These are phyloP conservation scores for Dasysyrphus tricinctus DNA, from an alignment of 2,888 invertebrate species.

Conservation along the genomic window DNA sequence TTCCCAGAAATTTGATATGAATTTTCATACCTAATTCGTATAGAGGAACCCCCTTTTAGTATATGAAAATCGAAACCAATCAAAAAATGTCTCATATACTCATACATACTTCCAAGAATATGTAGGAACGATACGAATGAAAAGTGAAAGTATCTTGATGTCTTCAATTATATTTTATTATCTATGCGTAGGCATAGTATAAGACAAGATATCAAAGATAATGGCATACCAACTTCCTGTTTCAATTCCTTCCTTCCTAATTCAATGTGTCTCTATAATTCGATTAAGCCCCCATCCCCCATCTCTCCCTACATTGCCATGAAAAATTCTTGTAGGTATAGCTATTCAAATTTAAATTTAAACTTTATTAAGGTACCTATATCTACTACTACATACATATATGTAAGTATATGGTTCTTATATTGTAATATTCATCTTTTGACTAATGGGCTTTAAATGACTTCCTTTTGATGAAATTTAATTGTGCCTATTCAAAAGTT, in stretches of 20 bases:
- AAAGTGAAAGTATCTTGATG: not conserved
- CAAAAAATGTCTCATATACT: not conserved
- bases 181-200: not conserved
- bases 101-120: not conserved
- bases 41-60: not conserved
- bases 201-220: not conserved
- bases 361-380: no score
- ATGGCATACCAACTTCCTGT: not conserved
- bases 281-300: not conserved
- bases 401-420: not conserved
- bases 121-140: not conserved
- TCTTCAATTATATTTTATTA: not conserved
- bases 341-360: conserved; percentile 8
- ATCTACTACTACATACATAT: no score
- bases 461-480: conserved; percentile 55
- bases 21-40: not conserved
- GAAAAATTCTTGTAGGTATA: not conserved
- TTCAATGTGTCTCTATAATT: not conserved
- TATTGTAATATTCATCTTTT: conserved; percentile 6
- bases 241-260: not conserved
- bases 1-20: not conserved
- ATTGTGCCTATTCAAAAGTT: conserved; percentile 59
- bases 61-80: not conserved
- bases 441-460: conserved; percentile 51
- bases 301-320: not conserved